These are phyloP conservation scores for Macropodus opercularis DNA, from an alignment of 2,797 vertebrate genomes.

Conservation along the genomic window DNA sequence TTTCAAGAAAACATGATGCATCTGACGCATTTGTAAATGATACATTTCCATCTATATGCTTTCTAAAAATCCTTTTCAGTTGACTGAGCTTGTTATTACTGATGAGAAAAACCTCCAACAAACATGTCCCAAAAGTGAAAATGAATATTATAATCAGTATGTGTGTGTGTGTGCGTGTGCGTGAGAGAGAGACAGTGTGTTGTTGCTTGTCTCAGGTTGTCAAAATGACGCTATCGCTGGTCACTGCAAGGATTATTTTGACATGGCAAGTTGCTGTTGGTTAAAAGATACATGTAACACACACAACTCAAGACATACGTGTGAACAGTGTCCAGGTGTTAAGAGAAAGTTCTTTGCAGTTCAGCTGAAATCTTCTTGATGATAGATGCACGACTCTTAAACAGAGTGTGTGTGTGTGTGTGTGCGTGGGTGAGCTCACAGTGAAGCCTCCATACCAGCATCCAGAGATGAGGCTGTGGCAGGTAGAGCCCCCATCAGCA, in stretches of 20 bases:
- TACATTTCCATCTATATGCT: too few species aligned
- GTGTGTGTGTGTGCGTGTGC: neutral
- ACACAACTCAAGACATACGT: slow-evolving; percentile 9
- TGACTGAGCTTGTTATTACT: too few species aligned
- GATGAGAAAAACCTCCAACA: too few species aligned
- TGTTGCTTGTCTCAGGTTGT: slow-evolving; percentile 8
- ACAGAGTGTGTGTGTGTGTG: slow-evolving; percentile 27
- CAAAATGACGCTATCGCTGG: slow-evolving; percentile 46
- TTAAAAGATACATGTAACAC: slow-evolving; percentile 47
- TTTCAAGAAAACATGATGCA: too few species aligned
- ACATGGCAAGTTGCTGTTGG: slow-evolving; percentile 48
- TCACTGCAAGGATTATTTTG: slow-evolving; percentile 66
- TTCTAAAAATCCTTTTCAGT: too few species aligned
- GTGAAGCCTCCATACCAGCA: slow-evolving; percentile 54
- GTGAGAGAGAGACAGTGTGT: too few species aligned
- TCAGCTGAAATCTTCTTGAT: slow-evolving; percentile 43
- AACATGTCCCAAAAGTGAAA: too few species aligned
- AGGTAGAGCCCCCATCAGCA: slow-evolving; percentile 63
- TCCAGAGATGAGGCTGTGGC: slow-evolving; percentile 32
- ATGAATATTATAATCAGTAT: too few species aligned
- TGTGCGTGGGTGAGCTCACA: slow-evolving; percentile 21
- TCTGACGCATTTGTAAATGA: too few species aligned
- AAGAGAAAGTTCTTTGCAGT: slow-evolving; percentile 57
- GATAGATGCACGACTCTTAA: slow-evolving; percentile 59
- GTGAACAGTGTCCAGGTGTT: slow-evolving; percentile 62